Evolutionary conservation across 1,140 invertebrate species (phyloP).

Genomic region (Panagrolaimus sp.): DNA sequence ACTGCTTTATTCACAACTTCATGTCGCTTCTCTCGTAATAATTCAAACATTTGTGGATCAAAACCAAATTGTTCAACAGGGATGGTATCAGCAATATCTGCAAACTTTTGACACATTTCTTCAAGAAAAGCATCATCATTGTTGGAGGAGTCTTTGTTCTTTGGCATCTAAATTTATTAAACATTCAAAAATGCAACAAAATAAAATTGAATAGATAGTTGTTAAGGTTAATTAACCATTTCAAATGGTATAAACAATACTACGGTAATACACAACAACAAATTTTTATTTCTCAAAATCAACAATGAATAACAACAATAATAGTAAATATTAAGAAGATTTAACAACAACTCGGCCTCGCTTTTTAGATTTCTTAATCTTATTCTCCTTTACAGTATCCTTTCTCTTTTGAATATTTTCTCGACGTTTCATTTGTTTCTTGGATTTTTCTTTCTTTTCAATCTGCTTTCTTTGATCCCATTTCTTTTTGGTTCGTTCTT

Average conservation of each 20-base stretch:
- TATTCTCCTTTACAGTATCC: conserved; percentile 26
- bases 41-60: neutral
- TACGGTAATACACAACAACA: too few species aligned
- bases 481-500: conserved; percentile 33
- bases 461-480: conserved; percentile 40
- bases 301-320: too few species aligned
- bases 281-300: too few species aligned
- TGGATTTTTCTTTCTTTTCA: conserved; percentile 33
- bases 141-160: too few species aligned
- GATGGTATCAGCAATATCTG: neutral
- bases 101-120: neutral
- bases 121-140: too few species aligned
- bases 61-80: neutral
- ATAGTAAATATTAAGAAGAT: too few species aligned
- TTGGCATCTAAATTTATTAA: too few species aligned
- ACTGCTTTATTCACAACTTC: neutral
- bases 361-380: conserved; percentile 23
- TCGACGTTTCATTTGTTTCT: conserved; percentile 31
- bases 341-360: conserved; percentile 19
- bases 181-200: too few species aligned
- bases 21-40: neutral
- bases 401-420: conserved; percentile 29
- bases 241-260: too few species aligned
- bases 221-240: too few species aligned
- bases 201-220: too few species aligned